These are phyloP conservation scores for Periophthalmus magnuspinnatus DNA, from an alignment of 2,797 vertebrate species.

Conservation along the genomic window DNA sequence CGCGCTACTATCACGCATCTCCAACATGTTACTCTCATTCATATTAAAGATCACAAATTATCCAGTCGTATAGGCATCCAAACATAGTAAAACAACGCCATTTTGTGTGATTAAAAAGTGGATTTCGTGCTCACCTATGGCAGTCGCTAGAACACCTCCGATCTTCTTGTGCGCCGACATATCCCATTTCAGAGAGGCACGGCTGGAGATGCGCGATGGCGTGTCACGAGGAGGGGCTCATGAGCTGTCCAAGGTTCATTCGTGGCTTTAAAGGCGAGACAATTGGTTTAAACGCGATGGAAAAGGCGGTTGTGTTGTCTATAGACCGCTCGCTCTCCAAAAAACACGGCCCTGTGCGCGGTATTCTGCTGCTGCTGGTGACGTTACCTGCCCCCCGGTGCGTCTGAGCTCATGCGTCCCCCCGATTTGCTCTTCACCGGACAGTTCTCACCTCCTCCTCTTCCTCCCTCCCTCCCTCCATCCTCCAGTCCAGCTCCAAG, in stretches of 20 bases:
- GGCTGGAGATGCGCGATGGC: conserved; percentile 32
- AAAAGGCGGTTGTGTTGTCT: conserved; percentile 21
- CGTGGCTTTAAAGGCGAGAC: no score
- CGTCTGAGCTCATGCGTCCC: neutral
- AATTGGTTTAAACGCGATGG: neutral
- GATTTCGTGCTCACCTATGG: conserved; percentile 60
- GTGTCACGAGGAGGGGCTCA: conserved; percentile 37
- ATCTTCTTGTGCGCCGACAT: conserved; percentile 66
- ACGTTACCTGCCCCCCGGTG: conserved; percentile 64
- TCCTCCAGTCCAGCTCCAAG: neutral
- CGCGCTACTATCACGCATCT: conserved; percentile 26
- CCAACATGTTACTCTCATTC: conserved; percentile 22
- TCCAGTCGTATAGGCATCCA: neutral
- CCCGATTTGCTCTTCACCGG: conserved; percentile 33
- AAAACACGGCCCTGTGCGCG: conserved; percentile 24
- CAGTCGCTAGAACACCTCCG: conserved; percentile 59
- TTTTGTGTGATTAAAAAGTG: neutral
- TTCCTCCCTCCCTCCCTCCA: conserved; percentile 12
- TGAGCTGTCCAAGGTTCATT: no score
- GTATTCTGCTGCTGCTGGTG: conserved; percentile 36
- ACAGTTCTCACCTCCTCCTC: conserved; percentile 47
- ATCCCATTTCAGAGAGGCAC: conserved; percentile 71
- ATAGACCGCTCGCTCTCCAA: conserved; percentile 11
- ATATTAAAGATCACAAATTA: conserved; percentile 1
- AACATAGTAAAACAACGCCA: neutral